Conservation (phyloP, 2,888 invertebrate genomes). For the Nudaria mundana region DNA sequence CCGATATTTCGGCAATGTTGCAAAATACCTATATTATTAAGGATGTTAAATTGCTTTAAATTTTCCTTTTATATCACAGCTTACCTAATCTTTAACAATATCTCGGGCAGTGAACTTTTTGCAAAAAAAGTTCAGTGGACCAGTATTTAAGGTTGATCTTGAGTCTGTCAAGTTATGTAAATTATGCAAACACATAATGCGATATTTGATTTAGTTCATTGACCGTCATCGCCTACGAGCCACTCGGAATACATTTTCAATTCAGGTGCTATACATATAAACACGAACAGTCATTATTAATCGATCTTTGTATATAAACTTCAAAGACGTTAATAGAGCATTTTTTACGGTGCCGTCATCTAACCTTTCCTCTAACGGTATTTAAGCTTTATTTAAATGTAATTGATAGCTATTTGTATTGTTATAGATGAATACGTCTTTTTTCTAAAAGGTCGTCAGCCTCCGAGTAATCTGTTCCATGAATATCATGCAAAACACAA, state of each 20-base stretch:
- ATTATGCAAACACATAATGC: slow-evolving; percentile 66
- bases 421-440: slow-evolving; percentile 51
- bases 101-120: slow-evolving; percentile 52
- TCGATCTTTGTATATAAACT: slow-evolving; percentile 39
- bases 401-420: slow-evolving; percentile 61
- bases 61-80: too few relatives aligned
- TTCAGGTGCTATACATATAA: slow-evolving; percentile 40
- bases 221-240: slow-evolving; percentile 64
- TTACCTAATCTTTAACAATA: too few relatives aligned
- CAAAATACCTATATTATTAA: too few relatives aligned
- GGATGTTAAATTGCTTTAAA: too few relatives aligned
- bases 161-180: slow-evolving; percentile 76
- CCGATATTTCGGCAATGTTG: too few relatives aligned
- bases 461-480: slow-evolving; percentile 55
- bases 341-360: slow-evolving; percentile 39
- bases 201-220: slow-evolving; percentile 69
- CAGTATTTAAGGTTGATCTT: slow-evolving; percentile 66
- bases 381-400: slow-evolving; percentile 46
- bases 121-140: slow-evolving; percentile 55
- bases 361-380: slow-evolving; percentile 46
- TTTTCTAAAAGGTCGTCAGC: slow-evolving; percentile 61
- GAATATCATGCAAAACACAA: slow-evolving; percentile 55
- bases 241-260: slow-evolving; percentile 47
- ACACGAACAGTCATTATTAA: slow-evolving; percentile 41
- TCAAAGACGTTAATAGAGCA: slow-evolving; percentile 33